Conservation (phyloP, 2,797 vertebrate genomes). For the Peromyscus attwateri region DNA sequence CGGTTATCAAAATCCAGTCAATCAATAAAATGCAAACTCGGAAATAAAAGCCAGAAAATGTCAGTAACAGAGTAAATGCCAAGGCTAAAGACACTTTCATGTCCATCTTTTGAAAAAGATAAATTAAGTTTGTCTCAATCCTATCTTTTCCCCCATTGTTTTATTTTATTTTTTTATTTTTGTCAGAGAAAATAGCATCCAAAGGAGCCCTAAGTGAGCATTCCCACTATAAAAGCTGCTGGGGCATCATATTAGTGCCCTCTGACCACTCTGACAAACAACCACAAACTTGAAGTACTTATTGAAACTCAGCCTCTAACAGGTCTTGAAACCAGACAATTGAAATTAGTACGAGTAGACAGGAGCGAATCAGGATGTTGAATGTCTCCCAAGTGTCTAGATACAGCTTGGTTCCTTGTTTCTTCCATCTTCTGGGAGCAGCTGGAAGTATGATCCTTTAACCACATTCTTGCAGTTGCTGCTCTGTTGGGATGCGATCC, state of each 20-base stretch:
- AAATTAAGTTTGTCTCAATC: neutral
- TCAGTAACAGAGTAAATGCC: slow-evolving; percentile 47
- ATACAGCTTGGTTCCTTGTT: neutral
- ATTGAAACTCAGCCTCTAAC: neutral
- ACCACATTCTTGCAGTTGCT: neutral
- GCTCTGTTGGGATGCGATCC: rapidly evolving
- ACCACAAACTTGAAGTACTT: neutral
- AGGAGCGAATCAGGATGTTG: neutral
- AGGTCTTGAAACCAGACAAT: neutral
- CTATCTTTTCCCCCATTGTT: neutral
- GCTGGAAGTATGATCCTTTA: neutral
- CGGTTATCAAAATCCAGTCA: slow-evolving; percentile 49
- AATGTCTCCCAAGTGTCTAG: neutral
- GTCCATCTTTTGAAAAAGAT: neutral
- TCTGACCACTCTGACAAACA: neutral
- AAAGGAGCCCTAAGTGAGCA: neutral
- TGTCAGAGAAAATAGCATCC: neutral
- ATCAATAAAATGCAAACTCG: slow-evolving; percentile 68
- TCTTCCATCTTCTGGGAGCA: neutral
- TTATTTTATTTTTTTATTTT: neutral
- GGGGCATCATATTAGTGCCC: neutral
- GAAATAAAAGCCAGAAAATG: slow-evolving; percentile 64
- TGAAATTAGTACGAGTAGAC: neutral
- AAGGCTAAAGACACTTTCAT: neutral
- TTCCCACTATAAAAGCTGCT: neutral